phyloP scores from a whole-genome alignment of 2,888 invertebrate species.

The Creontiades dilutus region DNA sequence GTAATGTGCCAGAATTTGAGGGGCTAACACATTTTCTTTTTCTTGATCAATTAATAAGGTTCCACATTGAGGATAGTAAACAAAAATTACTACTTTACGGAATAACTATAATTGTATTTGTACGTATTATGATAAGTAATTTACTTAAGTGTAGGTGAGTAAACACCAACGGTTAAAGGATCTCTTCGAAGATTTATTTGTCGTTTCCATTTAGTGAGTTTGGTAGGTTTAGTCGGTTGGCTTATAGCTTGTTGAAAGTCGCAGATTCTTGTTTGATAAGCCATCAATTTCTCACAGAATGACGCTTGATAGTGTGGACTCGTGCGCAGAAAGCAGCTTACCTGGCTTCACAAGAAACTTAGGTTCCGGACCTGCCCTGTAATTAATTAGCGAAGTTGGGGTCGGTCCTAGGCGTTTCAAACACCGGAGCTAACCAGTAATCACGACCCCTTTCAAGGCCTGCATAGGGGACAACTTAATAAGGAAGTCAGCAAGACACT shows the following conservation, averaged over 20 bases:
- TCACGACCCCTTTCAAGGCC: slow-evolving; percentile 11
- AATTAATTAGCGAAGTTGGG: slow-evolving; percentile 42
- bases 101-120: too few relatives aligned
- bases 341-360: slow-evolving; percentile 52
- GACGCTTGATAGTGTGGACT: background rate
- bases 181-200: too few relatives aligned
- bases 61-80: too few relatives aligned
- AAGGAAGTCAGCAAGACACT: slow-evolving; percentile 50
- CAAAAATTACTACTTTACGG: too few relatives aligned
- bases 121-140: too few relatives aligned
- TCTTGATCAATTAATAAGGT: too few relatives aligned
- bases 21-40: too few relatives aligned
- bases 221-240: background rate
- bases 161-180: too few relatives aligned
- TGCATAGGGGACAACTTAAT: slow-evolving; percentile 54
- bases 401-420: slow-evolving; percentile 7
- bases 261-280: background rate
- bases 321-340: slow-evolving; percentile 9
- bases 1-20: too few relatives aligned
- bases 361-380: slow-evolving; percentile 36
- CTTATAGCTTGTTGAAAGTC: background rate
- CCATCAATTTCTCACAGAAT: background rate
- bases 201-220: background rate
- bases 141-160: too few relatives aligned
- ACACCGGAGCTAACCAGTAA: slow-evolving; percentile 44